Percentiles rank a stretch among this genome's conserved stretches.
Conservation (phyloP, 2,888 invertebrate genomes). For the Chymomyza caudatula region DNA sequence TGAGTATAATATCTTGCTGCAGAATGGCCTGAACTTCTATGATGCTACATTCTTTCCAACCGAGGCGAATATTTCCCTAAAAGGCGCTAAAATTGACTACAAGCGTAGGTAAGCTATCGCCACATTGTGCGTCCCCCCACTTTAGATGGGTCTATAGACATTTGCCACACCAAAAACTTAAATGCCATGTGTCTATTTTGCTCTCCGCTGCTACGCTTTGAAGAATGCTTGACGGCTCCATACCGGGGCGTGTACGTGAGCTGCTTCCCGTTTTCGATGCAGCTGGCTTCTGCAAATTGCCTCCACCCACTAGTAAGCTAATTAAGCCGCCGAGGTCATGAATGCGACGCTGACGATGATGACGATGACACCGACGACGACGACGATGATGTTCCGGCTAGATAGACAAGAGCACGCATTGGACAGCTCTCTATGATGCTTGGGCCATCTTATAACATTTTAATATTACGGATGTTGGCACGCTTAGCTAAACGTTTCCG, state of each 20-base stretch:
- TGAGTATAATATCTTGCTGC: slow-evolving; percentile 87
- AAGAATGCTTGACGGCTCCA: slow-evolving; percentile 84
- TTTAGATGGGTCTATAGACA: not conserved
- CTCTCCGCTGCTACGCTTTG: slow-evolving; percentile 30
- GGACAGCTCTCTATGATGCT: not conserved
- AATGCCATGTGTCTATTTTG: slow-evolving; percentile 14
- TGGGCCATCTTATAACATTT: not conserved
- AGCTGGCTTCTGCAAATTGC: slow-evolving; percentile 89
- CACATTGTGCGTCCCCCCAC: not conserved
- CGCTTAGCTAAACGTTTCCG: slow-evolving; percentile 43
- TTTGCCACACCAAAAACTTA: not conserved
- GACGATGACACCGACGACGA: slow-evolving; percentile 7
- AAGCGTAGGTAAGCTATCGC: slow-evolving; percentile 75
- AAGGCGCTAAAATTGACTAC: slow-evolving; percentile 81
- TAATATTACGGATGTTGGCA: slow-evolving; percentile 40
- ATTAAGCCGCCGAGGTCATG: slow-evolving; percentile 81
- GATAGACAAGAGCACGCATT: slow-evolving; percentile 15
- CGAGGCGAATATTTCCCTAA: slow-evolving; percentile 84
- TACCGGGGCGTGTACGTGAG: slow-evolving; percentile 85
- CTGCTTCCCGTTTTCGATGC: slow-evolving; percentile 90
- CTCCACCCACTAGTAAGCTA: slow-evolving; percentile 88
- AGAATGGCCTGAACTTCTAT: slow-evolving; percentile 91
- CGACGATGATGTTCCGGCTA: slow-evolving; percentile 34
- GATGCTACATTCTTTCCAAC: slow-evolving; percentile 93
- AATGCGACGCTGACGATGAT: slow-evolving; percentile 22